A percentile compares a stretch with the other conserved stretches of the same genome.
Evolutionary conservation across 1,140 invertebrate genomes (phyloP).

Genomic region (Triops longicaudatus): DNA sequence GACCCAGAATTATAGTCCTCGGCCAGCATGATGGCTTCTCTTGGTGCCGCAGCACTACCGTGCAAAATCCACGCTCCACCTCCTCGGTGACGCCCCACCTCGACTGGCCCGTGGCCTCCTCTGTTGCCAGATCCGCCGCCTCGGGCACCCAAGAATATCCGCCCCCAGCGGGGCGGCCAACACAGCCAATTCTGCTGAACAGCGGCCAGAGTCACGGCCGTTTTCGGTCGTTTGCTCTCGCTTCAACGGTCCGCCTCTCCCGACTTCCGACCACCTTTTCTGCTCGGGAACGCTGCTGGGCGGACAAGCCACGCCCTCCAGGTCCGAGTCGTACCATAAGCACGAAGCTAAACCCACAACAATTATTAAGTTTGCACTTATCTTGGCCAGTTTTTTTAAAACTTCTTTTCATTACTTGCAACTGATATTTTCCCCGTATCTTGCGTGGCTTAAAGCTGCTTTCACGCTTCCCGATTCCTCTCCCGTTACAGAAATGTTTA

Average conservation of each 20-base stretch:
- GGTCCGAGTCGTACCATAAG: neutral
- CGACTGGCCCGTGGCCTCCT: constrained; percentile 58
- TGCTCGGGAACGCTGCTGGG: neutral
- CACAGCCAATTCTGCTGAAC: neutral
- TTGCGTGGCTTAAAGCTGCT: too few relatives aligned
- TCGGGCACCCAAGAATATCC: constrained; percentile 44
- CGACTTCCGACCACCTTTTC: neutral
- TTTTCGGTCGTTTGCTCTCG: neutral
- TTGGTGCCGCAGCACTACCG: neutral
- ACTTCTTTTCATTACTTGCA: too few relatives aligned
- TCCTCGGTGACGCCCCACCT: constrained; percentile 48
- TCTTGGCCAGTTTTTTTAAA: too few relatives aligned
- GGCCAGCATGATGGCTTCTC: neutral
- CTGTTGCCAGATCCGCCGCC: constrained; percentile 64
- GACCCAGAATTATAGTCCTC: neutral
- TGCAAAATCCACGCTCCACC: neutral
- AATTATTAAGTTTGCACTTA: neutral
- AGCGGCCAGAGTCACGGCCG: constrained; percentile 13
- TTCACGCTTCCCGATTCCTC: too few relatives aligned
- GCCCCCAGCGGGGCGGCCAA: neutral
- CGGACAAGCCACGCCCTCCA: constrained; percentile 9
- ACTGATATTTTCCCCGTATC: too few relatives aligned
- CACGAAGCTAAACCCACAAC: neutral
- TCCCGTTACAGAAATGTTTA: too few relatives aligned
- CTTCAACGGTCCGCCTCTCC: neutral